These are phyloP conservation scores for Lynx canadensis DNA, from an alignment of 2,113 vertebrate genomes.

Conservation along the genomic window DNA sequence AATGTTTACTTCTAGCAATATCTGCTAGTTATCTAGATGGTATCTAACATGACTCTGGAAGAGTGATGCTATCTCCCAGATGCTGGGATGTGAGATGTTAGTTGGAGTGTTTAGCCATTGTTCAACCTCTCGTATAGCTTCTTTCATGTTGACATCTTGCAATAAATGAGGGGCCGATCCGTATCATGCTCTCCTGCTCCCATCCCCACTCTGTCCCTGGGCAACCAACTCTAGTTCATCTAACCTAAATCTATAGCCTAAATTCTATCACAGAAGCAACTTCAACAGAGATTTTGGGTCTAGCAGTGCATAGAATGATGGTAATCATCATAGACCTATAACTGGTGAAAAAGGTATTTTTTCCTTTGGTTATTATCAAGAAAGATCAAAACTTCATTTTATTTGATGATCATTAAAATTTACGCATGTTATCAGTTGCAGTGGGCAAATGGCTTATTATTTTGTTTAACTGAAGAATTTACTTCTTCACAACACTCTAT, in stretches of 20 bases:
- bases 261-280: neutral
- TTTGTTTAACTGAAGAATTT: constrained; percentile 13
- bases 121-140: neutral
- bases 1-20: neutral
- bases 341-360: neutral
- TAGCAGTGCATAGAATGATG: neutral
- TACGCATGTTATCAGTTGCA: neutral
- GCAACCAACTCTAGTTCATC: neutral
- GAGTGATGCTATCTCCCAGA: neutral
- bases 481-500: neutral
- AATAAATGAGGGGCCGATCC: neutral
- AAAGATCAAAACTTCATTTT: constrained; percentile 25
- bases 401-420: neutral
- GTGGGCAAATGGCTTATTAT: neutral
- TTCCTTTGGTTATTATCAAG: neutral
- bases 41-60: neutral
- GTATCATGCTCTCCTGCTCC: neutral
- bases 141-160: neutral
- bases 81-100: neutral
- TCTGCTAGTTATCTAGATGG: neutral
- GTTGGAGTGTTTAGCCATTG: neutral
- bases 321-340: neutral
- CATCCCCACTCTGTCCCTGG: neutral
- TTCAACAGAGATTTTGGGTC: neutral
- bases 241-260: neutral